Evolutionary conservation across 1,140 invertebrate species (phyloP), one percentile per base, ranked within the genome.

Genomic region (Drosophila takahashii): DNA sequence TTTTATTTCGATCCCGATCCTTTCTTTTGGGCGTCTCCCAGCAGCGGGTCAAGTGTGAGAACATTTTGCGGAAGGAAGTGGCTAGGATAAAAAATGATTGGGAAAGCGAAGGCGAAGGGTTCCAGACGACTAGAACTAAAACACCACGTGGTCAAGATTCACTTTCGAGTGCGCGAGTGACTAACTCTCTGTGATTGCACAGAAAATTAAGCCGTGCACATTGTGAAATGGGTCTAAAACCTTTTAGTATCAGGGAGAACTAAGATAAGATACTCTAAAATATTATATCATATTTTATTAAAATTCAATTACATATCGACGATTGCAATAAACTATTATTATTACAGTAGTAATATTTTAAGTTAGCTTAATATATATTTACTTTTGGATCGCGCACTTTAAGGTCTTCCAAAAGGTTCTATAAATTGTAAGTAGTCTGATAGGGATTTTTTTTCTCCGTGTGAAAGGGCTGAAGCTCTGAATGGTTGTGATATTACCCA

Each of bases 1-100:
- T 22, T 22, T 22, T 22, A 22, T 22, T 61, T 26, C 73, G 47
- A 37, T 51, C 7, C 16, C 29, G 51, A 54, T 78, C 54, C 74
- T 60, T 60, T 78, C 54, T 70, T 60, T 60, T 44, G 67, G 71
- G 81, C 81, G 72, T 67, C 54, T 45, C 62, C 81, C 18, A 37
- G 16, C 81, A 83, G 83, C 76, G 56, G 69, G 59, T 54, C 67
- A 90, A 87, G 86, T 90, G 86, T 90, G 86, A 90, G 86, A 90
- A 90, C 87, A 90, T 90, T 90, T 90, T 90, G 75, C 86, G 84
- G 84, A 89, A 89, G 84, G 84, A 89, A 89, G 73, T 80, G 79
- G 64, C 72, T 39, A 42, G 42, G 48, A 84, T 89, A 76, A 89
- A 89, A 74, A 89, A 89, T 87, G 79, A 89, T 64, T 61, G 48